These are phyloP conservation scores for Anguilla japonica DNA, from an alignment of 2,113 vertebrate genomes.

Conservation along the genomic window DNA sequence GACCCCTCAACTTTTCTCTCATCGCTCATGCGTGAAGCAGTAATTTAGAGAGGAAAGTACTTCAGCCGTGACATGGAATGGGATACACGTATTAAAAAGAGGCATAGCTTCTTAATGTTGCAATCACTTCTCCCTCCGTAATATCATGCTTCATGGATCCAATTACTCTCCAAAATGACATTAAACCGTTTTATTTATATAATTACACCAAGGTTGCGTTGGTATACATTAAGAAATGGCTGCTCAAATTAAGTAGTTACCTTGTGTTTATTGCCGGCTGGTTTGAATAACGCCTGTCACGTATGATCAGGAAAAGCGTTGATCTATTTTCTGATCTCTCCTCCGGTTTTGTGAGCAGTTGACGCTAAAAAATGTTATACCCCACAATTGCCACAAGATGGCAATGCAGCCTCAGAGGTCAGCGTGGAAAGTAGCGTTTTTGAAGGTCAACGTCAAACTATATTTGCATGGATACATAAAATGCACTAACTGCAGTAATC, in stretches of 20 bases:
- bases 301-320: not conserved
- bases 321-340: not conserved
- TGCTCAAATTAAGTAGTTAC: not conserved
- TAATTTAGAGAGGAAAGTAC: not conserved
- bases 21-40: not conserved
- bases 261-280: not conserved
- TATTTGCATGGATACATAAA: too few species aligned
- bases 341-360: not conserved
- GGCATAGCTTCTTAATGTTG: not conserved
- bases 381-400: not conserved
- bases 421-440: not conserved
- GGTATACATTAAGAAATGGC: not conserved
- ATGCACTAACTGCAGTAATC: too few species aligned
- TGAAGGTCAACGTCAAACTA: too few species aligned
- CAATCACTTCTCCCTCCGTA: not conserved
- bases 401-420: not conserved
- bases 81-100: not conserved
- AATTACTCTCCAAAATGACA: constrained; percentile 13
- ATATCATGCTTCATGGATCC: constrained; percentile 11
- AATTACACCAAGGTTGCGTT: not conserved
- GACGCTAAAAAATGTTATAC: not conserved
- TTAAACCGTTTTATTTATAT: not conserved
- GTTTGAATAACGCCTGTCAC: not conserved
- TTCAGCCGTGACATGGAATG: not conserved
- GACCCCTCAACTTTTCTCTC: not conserved